Evolutionary conservation across 2,113 vertebrate genomes (phyloP), one percentile per base, ranked within the genome.

Genomic region (Morone saxatilis): DNA sequence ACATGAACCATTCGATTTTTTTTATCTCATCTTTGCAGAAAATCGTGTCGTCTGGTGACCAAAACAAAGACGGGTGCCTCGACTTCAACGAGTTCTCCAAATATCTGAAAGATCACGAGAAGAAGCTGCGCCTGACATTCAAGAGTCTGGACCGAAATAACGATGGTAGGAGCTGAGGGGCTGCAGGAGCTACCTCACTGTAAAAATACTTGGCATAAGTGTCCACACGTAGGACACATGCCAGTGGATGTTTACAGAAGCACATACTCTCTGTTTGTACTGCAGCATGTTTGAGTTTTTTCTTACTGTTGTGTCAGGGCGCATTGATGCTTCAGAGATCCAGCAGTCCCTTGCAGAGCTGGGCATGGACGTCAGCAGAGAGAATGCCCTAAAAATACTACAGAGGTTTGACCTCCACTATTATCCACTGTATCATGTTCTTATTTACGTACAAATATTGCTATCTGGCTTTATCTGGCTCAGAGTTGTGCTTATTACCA

Each of bases 51-150:
- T 96, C 96, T 68, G 97, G 97, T 51, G 98, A 99, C 90, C 89
- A 92, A 78, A 97, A 99, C 91, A 96, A 96, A 75, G 97, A 99
- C 69, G 96, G 97, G 36, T 94, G 95, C 67, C 94, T 99, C 53
- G 97, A 99, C 94, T 98, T 99, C 91, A 92, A 92, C 87, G 98
- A 99, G 94, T 99, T 99, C 93, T 96, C 96, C 91, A 96, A 91
- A 70, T 99, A 99, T 68, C 96, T 99, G 85, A 97, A 97, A 86
- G 97, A 98, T 36, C 98, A 99, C 75, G 98, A 99, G 94, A 98
- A 97, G 92, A 98, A 99, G 93, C 97, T 99, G 94, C 93, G 93
- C 86, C 91, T 99, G 84, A 97, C 98, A 0, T 99, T 99, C 92
- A 99, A 96, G 90, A 99, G 97, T 89, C 89, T 99, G 92, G 98